A percentile compares a stretch with the other conserved stretches of the same genome.
These are phyloP conservation scores for Belgica antarctica DNA, from an alignment of 2,888 invertebrate species.

Conservation along the genomic window DNA sequence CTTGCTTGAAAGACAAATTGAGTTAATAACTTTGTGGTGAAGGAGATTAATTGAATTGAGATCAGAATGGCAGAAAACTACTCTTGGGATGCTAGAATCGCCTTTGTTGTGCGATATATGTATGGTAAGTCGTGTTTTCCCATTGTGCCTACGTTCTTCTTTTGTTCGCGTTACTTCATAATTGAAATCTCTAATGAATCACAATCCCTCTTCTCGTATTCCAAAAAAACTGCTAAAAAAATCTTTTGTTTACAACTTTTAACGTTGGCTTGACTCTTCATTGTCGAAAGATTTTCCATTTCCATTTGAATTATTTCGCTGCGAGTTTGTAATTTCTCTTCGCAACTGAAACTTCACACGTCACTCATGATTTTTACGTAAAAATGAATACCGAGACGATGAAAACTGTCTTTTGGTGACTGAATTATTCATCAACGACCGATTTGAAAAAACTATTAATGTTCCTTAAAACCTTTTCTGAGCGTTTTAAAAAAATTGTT, in stretches of 20 bases:
- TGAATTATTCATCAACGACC: not conserved
- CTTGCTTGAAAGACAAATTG: too few species aligned
- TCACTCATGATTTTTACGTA: too few species aligned
- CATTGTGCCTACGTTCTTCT: too few species aligned
- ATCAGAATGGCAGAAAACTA: constrained; percentile 52
- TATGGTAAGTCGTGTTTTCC: constrained; percentile 71
- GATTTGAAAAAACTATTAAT: not conserved
- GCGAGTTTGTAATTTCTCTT: not conserved
- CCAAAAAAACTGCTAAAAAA: too few species aligned
- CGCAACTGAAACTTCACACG: too few species aligned
- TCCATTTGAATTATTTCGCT: constrained; percentile 20
- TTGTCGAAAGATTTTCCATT: constrained; percentile 23
- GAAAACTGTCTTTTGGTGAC: too few species aligned
- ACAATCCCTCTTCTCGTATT: too few species aligned
- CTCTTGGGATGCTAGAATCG: constrained; percentile 80
- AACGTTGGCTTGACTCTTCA: constrained; percentile 8
- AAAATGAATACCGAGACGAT: too few species aligned
- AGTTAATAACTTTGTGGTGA: not conserved
- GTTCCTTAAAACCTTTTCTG: not conserved
- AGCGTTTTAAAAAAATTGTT: constrained; percentile 6
- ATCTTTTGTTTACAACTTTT: constrained; percentile 6
- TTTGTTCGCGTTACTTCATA: too few species aligned
- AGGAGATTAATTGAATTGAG: not conserved
- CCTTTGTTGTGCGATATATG: constrained; percentile 76
- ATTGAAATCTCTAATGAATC: too few species aligned